phyloP scores from a whole-genome alignment of 1,140 invertebrate genomes.

The Eupeodes corollae region DNA sequence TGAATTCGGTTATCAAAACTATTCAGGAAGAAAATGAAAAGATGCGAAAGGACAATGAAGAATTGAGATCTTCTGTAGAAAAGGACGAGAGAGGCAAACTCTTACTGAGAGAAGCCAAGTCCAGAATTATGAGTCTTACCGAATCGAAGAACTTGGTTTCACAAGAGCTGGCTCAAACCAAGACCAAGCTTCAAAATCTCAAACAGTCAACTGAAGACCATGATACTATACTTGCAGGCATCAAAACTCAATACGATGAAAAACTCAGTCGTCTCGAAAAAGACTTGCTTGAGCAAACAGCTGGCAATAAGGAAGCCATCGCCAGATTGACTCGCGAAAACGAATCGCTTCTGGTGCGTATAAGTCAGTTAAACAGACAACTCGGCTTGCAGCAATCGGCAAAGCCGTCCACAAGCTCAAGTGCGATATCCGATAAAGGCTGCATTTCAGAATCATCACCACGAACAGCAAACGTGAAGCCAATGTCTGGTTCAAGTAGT shows the following conservation, averaged over 20 bases:
- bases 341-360: constrained; percentile 60
- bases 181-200: constrained; percentile 12
- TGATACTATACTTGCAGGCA: constrained; percentile 45
- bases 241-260: constrained; percentile 62
- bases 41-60: constrained; percentile 58
- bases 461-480: constrained; percentile 79
- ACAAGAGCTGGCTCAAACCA: constrained; percentile 42
- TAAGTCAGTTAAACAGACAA: constrained; percentile 67
- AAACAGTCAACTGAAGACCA: constrained; percentile 43
- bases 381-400: constrained; percentile 56
- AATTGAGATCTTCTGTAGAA: constrained; percentile 49
- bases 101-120: constrained; percentile 58
- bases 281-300: constrained; percentile 57
- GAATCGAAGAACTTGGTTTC: constrained; percentile 51
- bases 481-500: constrained; percentile 62
- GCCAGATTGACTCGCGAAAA: constrained; percentile 52
- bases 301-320: constrained; percentile 50
- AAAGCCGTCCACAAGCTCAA: constrained; percentile 51
- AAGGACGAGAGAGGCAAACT: constrained; percentile 63
- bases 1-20: constrained; percentile 46
- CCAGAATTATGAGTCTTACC: constrained; percentile 55
- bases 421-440: constrained; percentile 52
- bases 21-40: constrained; percentile 52
- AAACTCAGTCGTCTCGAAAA: constrained; percentile 60
- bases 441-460: constrained; percentile 66